These are phyloP conservation scores for Clepsis dumicolana DNA, from an alignment of 2,888 invertebrate species.

Conservation along the genomic window DNA sequence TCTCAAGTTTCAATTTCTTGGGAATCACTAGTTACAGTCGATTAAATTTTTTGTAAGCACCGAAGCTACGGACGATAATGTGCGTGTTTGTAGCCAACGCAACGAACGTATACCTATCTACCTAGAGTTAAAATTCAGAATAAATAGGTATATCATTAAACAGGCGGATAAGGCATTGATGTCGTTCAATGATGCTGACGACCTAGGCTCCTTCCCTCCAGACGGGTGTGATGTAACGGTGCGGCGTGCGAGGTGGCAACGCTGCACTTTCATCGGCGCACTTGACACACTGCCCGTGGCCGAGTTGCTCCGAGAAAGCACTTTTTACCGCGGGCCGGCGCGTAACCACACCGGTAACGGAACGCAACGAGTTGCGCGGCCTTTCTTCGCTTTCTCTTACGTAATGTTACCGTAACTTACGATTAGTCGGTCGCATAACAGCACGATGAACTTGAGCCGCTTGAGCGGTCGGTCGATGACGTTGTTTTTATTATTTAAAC, in stretches of 20 bases:
- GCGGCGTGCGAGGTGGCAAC: slow-evolving; percentile 71
- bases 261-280: slow-evolving; percentile 83
- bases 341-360: slow-evolving; percentile 76
- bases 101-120: no score
- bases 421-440: slow-evolving; percentile 78
- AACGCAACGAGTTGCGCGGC: slow-evolving; percentile 77
- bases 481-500: slow-evolving; percentile 52
- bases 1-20: not conserved
- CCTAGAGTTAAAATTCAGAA: not conserved
- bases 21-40: not conserved
- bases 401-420: slow-evolving; percentile 73
- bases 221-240: slow-evolving; percentile 80
- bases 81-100: not conserved
- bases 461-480: slow-evolving; percentile 58
- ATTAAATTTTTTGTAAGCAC: not conserved
- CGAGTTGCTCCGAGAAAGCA: slow-evolving; percentile 83
- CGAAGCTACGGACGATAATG: not conserved
- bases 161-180: not conserved
- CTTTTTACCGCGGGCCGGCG: slow-evolving; percentile 76
- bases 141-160: not conserved
- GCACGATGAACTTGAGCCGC: slow-evolving; percentile 73
- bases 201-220: slow-evolving; percentile 72
- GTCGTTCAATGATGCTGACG: slow-evolving; percentile 67
- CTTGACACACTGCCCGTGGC: slow-evolving; percentile 87
- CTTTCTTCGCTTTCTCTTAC: slow-evolving; percentile 85